These are phyloP conservation scores for Ophion ellenae DNA, from an alignment of 2,888 invertebrate species.

Conservation along the genomic window DNA sequence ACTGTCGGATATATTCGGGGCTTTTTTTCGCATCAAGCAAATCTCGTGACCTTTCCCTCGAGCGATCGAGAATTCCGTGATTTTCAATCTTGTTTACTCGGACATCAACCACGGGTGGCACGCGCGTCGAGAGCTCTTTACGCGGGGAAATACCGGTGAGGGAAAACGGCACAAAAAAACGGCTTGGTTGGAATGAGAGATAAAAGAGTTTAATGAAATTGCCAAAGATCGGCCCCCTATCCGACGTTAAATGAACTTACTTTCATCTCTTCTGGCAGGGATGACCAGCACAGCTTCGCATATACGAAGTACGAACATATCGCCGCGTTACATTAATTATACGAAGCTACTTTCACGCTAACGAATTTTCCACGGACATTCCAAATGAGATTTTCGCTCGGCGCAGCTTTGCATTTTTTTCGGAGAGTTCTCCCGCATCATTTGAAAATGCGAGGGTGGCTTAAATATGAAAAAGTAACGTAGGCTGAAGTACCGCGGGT, in stretches of 20 bases:
- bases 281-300: neutral
- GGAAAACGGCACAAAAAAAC: slow-evolving; percentile 18
- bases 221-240: slow-evolving; percentile 55
- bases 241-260: slow-evolving; percentile 55
- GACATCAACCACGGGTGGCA: slow-evolving; percentile 21
- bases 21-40: neutral
- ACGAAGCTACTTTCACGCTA: slow-evolving; percentile 51
- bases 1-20: neutral
- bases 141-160: neutral
- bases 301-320: slow-evolving; percentile 36
- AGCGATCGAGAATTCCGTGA: slow-evolving; percentile 39
- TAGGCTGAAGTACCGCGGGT: neutral
- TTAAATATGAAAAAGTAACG: neutral
- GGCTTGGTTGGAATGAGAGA: slow-evolving; percentile 30
- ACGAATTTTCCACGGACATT: slow-evolving; percentile 38
- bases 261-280: slow-evolving; percentile 55
- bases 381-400: slow-evolving; percentile 2
- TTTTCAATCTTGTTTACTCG: slow-evolving; percentile 31
- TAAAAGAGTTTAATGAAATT: slow-evolving; percentile 64
- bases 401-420: slow-evolving; percentile 21
- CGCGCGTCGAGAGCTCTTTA: neutral
- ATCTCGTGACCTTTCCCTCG: slow-evolving; percentile 4
- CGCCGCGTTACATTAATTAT: slow-evolving; percentile 49
- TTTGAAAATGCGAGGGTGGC: neutral
- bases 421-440: neutral